Evolutionary conservation across 2,113 vertebrate species (phyloP).

Genomic region (Furnarius figulus): DNA sequence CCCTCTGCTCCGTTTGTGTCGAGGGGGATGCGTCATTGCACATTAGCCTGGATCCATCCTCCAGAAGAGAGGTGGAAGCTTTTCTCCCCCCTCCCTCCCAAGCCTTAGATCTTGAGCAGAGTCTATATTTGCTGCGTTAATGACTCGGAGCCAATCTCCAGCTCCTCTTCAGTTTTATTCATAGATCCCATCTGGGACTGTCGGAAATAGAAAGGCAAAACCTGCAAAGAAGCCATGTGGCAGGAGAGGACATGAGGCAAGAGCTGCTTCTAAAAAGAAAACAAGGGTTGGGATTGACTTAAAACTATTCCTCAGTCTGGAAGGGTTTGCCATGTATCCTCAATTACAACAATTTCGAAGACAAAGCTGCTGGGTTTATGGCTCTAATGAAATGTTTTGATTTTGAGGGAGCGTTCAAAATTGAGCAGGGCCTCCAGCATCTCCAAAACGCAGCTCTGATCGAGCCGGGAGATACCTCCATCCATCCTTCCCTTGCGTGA

Average conservation of each 20-base stretch:
- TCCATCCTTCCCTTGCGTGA: background rate
- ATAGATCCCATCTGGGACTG: conserved; percentile 63
- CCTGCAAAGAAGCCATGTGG: conserved; percentile 46
- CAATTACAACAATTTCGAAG: background rate
- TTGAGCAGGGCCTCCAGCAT: background rate
- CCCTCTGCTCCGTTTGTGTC: background rate
- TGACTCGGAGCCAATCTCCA: conserved; percentile 59
- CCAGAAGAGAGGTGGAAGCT: background rate
- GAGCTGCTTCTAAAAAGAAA: conserved; percentile 9
- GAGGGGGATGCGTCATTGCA: background rate
- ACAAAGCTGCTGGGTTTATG: background rate
- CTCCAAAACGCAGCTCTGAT: background rate
- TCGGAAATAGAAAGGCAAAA: conserved; percentile 66
- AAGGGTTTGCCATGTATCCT: background rate
- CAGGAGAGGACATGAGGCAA: conserved; percentile 46
- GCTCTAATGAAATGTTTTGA: background rate
- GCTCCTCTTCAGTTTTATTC: conserved; percentile 63
- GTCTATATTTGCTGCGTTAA: conserved; percentile 56
- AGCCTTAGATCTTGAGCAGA: conserved; percentile 10
- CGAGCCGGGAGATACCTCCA: background rate
- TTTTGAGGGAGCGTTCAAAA: background rate
- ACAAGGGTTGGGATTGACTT: background rate
- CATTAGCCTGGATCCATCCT: background rate
- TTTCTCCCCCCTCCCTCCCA: background rate
- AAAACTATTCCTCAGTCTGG: background rate